Conservation (phyloP, 2,113 vertebrate species). For the Pantherophis guttatus region DNA sequence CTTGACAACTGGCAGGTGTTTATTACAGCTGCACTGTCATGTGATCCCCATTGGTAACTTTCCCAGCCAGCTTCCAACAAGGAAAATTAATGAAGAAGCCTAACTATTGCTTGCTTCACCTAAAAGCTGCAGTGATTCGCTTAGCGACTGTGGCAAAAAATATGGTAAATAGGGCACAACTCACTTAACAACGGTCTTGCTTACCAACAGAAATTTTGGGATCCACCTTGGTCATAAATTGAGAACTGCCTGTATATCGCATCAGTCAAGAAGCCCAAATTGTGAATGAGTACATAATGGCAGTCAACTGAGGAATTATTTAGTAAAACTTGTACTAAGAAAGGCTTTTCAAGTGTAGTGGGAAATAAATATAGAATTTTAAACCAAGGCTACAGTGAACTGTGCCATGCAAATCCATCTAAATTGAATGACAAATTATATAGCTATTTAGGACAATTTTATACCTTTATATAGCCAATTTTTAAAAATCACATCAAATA, state of each 20-base stretch:
- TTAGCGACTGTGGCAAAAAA: not conserved
- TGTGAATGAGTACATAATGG: not conserved
- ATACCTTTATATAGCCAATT: not conserved
- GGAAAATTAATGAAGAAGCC: not conserved
- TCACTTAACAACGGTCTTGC: not conserved
- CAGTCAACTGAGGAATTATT: not conserved
- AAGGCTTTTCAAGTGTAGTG: not conserved
- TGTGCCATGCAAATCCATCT: not conserved
- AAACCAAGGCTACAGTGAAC: not conserved
- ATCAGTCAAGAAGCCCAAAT: not conserved
- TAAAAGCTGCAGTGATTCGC: not conserved
- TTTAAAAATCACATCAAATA: not conserved
- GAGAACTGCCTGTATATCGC: not conserved
- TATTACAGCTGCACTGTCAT: not conserved
- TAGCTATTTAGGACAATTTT: not conserved
- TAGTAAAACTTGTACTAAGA: not conserved
- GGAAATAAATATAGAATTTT: not conserved
- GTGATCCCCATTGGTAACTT: not conserved
- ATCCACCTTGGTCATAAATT: not conserved
- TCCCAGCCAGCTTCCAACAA: not conserved
- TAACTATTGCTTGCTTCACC: not conserved
- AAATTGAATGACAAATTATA: not conserved
- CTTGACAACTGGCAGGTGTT: not conserved
- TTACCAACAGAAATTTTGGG: not conserved
- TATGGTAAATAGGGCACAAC: not conserved